Evolutionary conservation across 2,888 invertebrate genomes (phyloP).

Genomic region (Aphodius sticticus): DNA sequence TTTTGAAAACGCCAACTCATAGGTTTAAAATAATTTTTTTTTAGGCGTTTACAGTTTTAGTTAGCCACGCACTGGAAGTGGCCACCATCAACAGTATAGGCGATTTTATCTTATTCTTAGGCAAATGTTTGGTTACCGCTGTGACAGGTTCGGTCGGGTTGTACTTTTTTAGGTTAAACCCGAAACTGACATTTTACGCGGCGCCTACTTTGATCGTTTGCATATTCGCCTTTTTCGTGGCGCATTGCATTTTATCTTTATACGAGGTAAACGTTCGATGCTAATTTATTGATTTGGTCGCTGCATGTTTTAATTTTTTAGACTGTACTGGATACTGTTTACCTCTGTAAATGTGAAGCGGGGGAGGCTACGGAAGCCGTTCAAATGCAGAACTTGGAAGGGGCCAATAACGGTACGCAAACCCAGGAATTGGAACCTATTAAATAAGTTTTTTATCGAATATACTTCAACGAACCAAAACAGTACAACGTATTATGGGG

Average conservation of each 20-base stretch:
- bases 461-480: background rate
- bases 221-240: constrained; percentile 89
- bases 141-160: constrained; percentile 82
- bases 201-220: constrained; percentile 86
- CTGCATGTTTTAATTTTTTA: constrained; percentile 53
- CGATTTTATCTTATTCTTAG: constrained; percentile 91
- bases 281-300: background rate
- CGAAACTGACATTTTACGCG: constrained; percentile 82
- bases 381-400: constrained; percentile 86
- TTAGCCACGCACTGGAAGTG: constrained; percentile 85
- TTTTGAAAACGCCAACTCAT: background rate
- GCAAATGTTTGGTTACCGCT: constrained; percentile 84
- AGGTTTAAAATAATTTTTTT: background rate
- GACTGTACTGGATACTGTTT: constrained; percentile 94
- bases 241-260: constrained; percentile 90
- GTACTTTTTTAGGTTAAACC: constrained; percentile 75
- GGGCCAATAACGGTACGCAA: constrained; percentile 50
- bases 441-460: constrained; percentile 48
- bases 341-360: constrained; percentile 92
- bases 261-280: constrained; percentile 77
- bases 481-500: background rate
- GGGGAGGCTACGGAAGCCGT: constrained; percentile 81
- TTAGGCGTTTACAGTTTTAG: constrained; percentile 86
- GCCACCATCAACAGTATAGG: constrained; percentile 93
- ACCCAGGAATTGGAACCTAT: constrained; percentile 61